phyloP scores from a whole-genome alignment of 2,113 vertebrate species.

The Phoenicopterus ruber region DNA sequence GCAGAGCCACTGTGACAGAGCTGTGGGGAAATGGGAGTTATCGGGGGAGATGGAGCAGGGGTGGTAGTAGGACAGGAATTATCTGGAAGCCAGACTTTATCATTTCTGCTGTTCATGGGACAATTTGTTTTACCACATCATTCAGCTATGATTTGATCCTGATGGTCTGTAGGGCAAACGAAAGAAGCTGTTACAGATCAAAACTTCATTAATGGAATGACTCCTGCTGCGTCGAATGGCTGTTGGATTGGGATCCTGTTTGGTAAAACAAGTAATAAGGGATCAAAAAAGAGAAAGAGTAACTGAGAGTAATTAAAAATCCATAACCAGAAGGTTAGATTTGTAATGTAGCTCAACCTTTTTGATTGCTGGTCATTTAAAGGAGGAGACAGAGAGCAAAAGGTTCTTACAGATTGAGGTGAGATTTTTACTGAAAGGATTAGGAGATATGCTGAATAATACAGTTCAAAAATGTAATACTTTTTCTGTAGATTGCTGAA shows the following conservation, averaged over 20 bases:
- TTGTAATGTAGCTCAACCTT: background rate
- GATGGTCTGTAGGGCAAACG: background rate
- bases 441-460: background rate
- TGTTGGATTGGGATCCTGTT: background rate
- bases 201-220: background rate
- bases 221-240: background rate
- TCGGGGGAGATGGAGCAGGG: accelerated
- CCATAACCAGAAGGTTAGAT: background rate
- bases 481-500: background rate
- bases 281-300: background rate
- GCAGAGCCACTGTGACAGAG: background rate
- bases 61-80: background rate
- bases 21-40: background rate
- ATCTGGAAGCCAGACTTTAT: background rate
- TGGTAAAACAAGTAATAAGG: background rate
- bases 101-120: background rate
- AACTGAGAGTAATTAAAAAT: conserved; percentile 32
- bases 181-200: conserved; percentile 27
- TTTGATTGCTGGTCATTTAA: conserved; percentile 10
- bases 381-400: background rate
- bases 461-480: background rate
- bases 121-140: background rate
- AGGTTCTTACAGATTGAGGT: background rate
- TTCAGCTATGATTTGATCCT: background rate
- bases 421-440: background rate